A percentile compares a stretch with the other conserved stretches of the same genome.
Evolutionary conservation across 2,113 vertebrate genomes (phyloP).

Genomic region (Psammodynastes pulverulentus): DNA sequence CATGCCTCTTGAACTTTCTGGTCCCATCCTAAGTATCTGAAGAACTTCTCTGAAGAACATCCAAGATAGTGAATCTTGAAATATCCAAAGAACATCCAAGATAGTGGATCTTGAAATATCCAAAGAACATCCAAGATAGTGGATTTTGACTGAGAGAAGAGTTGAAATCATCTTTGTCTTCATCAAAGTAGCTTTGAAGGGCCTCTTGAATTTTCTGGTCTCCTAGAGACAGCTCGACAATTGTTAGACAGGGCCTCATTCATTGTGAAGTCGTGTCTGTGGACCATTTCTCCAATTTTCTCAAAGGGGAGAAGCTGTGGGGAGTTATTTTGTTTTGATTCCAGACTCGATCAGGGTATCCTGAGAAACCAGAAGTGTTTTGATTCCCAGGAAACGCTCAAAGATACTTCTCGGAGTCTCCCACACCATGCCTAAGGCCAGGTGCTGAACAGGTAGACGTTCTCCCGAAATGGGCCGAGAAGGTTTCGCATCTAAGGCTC

Average conservation of each 20-base stretch:
- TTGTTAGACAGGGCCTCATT: neutral
- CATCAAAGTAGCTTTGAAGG: neutral
- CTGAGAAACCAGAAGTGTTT: neutral
- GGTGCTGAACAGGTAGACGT: neutral
- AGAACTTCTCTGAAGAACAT: too few species aligned
- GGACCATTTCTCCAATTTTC: neutral
- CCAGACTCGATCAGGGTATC: neutral
- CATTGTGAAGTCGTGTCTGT: neutral
- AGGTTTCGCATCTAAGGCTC: neutral
- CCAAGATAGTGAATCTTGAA: too few species aligned
- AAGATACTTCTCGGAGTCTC: neutral
- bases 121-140: neutral
- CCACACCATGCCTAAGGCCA: too few species aligned
- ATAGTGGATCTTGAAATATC: neutral
- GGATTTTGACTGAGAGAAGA: neutral
- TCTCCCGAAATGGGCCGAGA: neutral
- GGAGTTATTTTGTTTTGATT: neutral
- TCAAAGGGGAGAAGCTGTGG: neutral
- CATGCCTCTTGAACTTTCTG: neutral
- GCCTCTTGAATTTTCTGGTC: neutral
- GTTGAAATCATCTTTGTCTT: too few species aligned
- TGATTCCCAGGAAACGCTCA: neutral
- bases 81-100: too few species aligned
- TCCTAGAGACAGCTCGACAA: conserved; percentile 3
- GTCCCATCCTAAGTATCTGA: neutral